These are phyloP conservation scores for Acleris laterana DNA, from an alignment of 2,888 invertebrate species.

Conservation along the genomic window DNA sequence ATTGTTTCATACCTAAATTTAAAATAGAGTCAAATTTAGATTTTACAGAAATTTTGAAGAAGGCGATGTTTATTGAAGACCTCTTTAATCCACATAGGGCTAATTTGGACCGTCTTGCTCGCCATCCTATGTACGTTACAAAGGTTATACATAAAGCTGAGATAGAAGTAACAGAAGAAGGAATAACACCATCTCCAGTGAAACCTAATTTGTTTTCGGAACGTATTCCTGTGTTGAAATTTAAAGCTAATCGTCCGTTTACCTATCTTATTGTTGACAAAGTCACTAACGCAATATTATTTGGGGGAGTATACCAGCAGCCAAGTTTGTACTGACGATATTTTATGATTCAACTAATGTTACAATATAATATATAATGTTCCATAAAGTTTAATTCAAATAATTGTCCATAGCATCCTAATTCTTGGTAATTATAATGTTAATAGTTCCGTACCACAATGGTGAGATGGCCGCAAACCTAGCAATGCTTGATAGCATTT, in stretches of 20 bases:
- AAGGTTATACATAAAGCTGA: conserved; percentile 88
- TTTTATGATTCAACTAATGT: background rate
- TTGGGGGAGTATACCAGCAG: conserved; percentile 70
- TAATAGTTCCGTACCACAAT: no score
- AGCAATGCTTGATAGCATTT: no score
- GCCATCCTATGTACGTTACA: conserved; percentile 80
- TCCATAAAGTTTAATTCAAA: no score
- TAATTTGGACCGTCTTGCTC: conserved; percentile 73
- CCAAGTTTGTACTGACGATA: conserved; percentile 62
- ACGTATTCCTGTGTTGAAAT: conserved; percentile 82
- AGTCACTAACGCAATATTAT: conserved; percentile 72
- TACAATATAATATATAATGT: no score
- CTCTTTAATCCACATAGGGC: conserved; percentile 80
- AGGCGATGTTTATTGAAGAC: conserved; percentile 75
- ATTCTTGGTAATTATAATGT: no score
- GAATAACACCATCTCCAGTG: conserved; percentile 87
- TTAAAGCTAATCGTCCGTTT: conserved; percentile 87
- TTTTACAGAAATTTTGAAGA: conserved; percentile 77
- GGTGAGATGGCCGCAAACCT: no score
- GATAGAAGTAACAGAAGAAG: conserved; percentile 90
- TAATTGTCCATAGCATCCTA: no score
- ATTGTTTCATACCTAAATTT: conserved; percentile 86
- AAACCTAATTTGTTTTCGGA: conserved; percentile 78
- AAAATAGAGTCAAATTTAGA: conserved; percentile 83
- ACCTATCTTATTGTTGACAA: conserved; percentile 88